Evolutionary conservation across 2,797 vertebrate species (phyloP).

Genomic region (Eidolon dupreanum): DNA sequence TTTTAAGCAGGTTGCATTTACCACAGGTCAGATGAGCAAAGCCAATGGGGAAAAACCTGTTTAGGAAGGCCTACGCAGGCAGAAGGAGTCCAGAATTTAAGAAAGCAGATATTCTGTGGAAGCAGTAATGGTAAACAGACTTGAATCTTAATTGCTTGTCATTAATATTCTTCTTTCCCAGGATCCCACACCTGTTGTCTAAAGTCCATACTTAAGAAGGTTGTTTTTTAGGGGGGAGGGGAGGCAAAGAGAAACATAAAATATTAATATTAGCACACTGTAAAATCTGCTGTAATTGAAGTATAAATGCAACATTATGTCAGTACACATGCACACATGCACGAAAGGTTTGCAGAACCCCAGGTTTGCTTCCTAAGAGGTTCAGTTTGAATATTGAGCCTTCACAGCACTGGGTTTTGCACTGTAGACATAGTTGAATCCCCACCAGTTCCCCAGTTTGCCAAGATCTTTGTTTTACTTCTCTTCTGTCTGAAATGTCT

Average conservation of each 20-base stretch:
- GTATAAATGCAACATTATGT: neutral
- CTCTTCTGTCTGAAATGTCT: neutral
- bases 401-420: neutral
- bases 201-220: neutral
- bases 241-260: neutral
- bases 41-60: neutral
- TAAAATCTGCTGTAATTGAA: neutral
- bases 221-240: neutral
- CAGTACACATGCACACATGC: neutral
- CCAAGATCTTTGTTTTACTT: neutral
- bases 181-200: neutral
- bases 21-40: neutral
- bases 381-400: neutral
- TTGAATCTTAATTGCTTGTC: neutral
- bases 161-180: neutral
- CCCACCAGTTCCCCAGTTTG: neutral
- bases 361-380: neutral
- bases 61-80: neutral
- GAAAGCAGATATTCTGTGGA: neutral
- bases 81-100: neutral
- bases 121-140: neutral
- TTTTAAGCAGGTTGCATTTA: neutral
- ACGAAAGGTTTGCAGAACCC: neutral
- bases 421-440: neutral
- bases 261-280: neutral